A percentile compares a stretch with the other conserved stretches of the same genome.
Conservation (phyloP, 2,888 invertebrate genomes). For the Gymnosoma rotundatum region DNA sequence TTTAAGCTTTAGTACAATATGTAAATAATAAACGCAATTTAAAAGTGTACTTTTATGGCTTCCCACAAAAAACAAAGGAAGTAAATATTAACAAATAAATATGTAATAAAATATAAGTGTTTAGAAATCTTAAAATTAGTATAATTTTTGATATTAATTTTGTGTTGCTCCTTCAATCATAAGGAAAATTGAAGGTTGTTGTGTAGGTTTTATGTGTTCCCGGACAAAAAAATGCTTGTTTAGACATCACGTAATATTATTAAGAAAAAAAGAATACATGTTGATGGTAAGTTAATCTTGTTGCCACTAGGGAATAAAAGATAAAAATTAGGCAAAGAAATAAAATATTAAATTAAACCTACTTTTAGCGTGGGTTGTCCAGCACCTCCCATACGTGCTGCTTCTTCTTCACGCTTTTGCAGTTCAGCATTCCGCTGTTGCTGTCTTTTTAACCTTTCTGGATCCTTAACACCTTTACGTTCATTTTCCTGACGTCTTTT, state of each 20-base stretch:
- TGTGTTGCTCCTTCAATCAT: conserved; percentile 42
- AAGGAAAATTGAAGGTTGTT: conserved; percentile 6
- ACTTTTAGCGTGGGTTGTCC: conserved; percentile 74
- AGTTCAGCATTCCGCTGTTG: conserved; percentile 85
- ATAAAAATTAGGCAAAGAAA: not conserved
- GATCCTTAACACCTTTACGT: conserved; percentile 86
- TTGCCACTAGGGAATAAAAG: conserved; percentile 77
- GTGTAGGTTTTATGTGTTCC: not conserved
- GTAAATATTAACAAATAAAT: conserved; percentile 22
- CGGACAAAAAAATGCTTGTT: conserved; percentile 24
- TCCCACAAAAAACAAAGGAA: conserved; percentile 17
- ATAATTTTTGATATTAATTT: conserved; percentile 29
- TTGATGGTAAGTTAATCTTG: conserved; percentile 72
- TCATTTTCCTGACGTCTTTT: conserved; percentile 85
- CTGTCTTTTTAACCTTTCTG: conserved; percentile 84
- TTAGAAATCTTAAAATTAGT: not conserved
- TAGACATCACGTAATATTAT: conserved; percentile 1
- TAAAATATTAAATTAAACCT: not conserved
- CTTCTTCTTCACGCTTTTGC: conserved; percentile 84
- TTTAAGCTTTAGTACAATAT: conserved; percentile 16
- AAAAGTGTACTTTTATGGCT: conserved; percentile 48
- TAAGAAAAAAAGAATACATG: conserved; percentile 24
- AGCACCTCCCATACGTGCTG: conserved; percentile 74
- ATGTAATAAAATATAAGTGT: not conserved
- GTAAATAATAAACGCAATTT: conserved; percentile 5